Base-by-base conservation (phyloP, 2,113 vertebrate species). In the Grantiella picta region DNA sequence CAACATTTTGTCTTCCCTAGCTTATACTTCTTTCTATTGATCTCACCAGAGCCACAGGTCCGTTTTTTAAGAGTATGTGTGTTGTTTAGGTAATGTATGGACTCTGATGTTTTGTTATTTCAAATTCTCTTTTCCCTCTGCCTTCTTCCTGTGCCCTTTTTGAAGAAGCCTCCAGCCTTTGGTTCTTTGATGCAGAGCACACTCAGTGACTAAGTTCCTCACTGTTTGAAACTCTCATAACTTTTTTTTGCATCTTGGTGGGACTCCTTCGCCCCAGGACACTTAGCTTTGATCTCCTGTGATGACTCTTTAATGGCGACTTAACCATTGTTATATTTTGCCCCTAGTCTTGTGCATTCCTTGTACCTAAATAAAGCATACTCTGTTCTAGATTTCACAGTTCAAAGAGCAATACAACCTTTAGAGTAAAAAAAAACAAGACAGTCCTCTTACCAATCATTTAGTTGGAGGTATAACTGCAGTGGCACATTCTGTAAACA, bases 391-490 rank as follows among this genome's bases (percentile, higher is more conserved):
- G 25, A 86, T 82, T 61, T 78, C 82, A 76, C 16, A 69, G 45
- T 87, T 83, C 91, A 91, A 90, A 89, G 47, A 81, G 20, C 64
- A 92, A 69, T 76, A 85, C 88, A 76, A 73, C 8, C 10, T 90
- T 70, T 24, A 78, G 29, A 66, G 35, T 36, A 59, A 76, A 90
- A 76, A 90, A 60, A 8, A 8, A 1, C 10, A 33, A 31, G 14
- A 8, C 17, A 65, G 25, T 66, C 19, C 29, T 75, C 96, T 97
- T 98, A 98, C 97, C 97, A 97, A 47, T 94, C 82, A 59, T 87
- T 96, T 66, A 97, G 56, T 25, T 91, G 96, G 33, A 98, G 96
- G 52, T 96, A 95, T 84, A 98, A 70, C 13, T 97, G 89, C 56
- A 98, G 73, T 47, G 93, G 82, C 54, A 49, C 65, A 35, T 87